These are phyloP conservation scores for Pseudomyrmex dendroicus DNA, from an alignment of 1,140 invertebrate genomes.

Conservation along the genomic window DNA sequence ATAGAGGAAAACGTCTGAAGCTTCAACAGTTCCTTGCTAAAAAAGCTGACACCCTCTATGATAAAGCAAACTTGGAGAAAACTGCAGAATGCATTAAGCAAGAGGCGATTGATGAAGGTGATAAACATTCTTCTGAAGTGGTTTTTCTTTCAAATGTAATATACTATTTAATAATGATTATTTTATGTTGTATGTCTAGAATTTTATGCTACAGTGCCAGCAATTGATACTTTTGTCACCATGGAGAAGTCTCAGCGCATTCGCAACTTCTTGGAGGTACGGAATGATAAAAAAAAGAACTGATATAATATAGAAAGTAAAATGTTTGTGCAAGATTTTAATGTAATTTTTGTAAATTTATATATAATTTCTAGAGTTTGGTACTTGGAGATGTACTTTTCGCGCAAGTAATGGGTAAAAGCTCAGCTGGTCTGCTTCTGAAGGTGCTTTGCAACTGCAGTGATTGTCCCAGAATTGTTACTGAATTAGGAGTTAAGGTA, in stretches of 20 bases:
- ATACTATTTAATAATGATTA: neutral
- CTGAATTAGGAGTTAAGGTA: constrained; percentile 93
- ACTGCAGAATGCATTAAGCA: constrained; percentile 79
- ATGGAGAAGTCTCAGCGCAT: constrained; percentile 90
- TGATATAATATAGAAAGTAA: neutral
- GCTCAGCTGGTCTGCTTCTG: constrained; percentile 90
- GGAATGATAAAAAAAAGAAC: constrained; percentile 16
- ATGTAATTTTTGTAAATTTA: constrained; percentile 34
- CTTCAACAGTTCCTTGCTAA: constrained; percentile 93
- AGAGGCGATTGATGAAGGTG: constrained; percentile 83
- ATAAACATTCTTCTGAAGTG: constrained; percentile 1
- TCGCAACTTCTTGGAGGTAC: constrained; percentile 92
- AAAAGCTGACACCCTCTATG: constrained; percentile 90
- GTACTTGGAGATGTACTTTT: constrained; percentile 93
- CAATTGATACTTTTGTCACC: constrained; percentile 92
- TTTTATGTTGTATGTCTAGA: constrained; percentile 85
- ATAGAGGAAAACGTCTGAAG: constrained; percentile 92
- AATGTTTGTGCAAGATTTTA: neutral
- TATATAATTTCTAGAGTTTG: constrained; percentile 88
- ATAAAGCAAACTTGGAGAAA: constrained; percentile 86
- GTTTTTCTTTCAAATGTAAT: neutral
- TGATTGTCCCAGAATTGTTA: constrained; percentile 91
- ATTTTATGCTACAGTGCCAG: constrained; percentile 93
- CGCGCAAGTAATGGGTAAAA: constrained; percentile 90
- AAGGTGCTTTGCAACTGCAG: constrained; percentile 93